These are phyloP conservation scores for Tinea pellionella DNA, from an alignment of 2,888 invertebrate genomes.

Conservation along the genomic window DNA sequence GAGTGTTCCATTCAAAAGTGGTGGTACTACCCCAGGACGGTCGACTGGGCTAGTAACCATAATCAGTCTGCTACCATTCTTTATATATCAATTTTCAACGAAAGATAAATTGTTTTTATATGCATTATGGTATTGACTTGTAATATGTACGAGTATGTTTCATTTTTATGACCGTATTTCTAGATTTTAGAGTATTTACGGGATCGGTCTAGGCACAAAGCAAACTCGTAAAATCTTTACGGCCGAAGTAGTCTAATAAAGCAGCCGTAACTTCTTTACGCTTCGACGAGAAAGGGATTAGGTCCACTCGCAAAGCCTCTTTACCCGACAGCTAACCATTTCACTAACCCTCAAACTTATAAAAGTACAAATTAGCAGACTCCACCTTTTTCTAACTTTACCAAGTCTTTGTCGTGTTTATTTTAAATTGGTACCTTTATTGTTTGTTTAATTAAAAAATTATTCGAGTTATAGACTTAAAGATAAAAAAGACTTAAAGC, in stretches of 20 bases:
- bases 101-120: too few relatives aligned
- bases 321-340: constrained; percentile 4
- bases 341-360: constrained; percentile 7
- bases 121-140: too few relatives aligned
- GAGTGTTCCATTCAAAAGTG: too few relatives aligned
- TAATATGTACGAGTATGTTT: neutral
- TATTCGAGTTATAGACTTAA: too few relatives aligned
- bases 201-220: constrained; percentile 5
- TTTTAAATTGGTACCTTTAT: neutral
- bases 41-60: too few relatives aligned
- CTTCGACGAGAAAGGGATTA: constrained; percentile 30
- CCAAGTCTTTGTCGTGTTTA: neutral
- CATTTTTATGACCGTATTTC: neutral
- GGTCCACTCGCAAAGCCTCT: constrained; percentile 15
- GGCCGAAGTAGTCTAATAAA: constrained; percentile 27
- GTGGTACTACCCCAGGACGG: too few relatives aligned
- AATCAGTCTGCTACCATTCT: too few relatives aligned
- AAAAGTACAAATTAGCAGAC: constrained; percentile 11
- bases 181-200: neutral
- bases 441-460: too few relatives aligned
- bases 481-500: too few relatives aligned
- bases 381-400: constrained; percentile 9
- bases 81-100: too few relatives aligned
- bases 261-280: constrained; percentile 30
- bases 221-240: constrained; percentile 36